Evolutionary conservation across 37 sponge, comb jelly and placozoan genomes (phyloP).

Genomic region (Corticium candelabrum): DNA sequence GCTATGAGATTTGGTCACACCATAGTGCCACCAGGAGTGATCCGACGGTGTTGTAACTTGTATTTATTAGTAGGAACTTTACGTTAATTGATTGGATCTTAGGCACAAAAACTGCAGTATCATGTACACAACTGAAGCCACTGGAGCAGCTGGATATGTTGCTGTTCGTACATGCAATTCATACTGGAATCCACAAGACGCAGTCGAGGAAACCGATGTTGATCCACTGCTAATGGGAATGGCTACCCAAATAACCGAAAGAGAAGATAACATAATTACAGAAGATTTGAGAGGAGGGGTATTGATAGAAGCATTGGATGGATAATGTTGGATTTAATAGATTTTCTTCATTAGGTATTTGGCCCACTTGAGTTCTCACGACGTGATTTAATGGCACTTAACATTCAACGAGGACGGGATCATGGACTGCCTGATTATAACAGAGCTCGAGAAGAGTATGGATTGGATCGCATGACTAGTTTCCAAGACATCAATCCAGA

Average conservation of each 20-base stretch:
- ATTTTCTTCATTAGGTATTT: slow-evolving; percentile 67
- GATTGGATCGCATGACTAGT: slow-evolving; percentile 22
- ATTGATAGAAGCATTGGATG: too few species aligned
- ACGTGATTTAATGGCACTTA: slow-evolving; percentile 89
- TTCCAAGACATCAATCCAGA: slow-evolving; percentile 66
- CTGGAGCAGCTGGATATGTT: too few species aligned
- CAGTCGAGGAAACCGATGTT: slow-evolving; percentile 35
- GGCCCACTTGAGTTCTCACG: slow-evolving; percentile 81
- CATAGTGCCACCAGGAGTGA: slow-evolving; percentile 82
- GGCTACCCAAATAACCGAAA: slow-evolving; percentile 59
- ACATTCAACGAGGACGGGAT: slow-evolving; percentile 89
- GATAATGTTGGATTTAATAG: too few species aligned
- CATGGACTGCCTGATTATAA: slow-evolving; percentile 90
- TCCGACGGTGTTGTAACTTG: slow-evolving; percentile 65
- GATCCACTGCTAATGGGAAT: slow-evolving; percentile 72
- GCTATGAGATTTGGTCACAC: slow-evolving; percentile 96
- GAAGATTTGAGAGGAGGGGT: slow-evolving; percentile 74
- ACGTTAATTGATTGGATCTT: too few species aligned
- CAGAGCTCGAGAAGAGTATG: slow-evolving; percentile 66
- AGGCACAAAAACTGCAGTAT: too few species aligned
- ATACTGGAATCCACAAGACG: slow-evolving; percentile 78
- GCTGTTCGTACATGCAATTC: slow-evolving; percentile 86
- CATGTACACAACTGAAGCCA: too few species aligned
- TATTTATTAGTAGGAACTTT: too few species aligned
- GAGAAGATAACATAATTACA: slow-evolving; percentile 82